A percentile compares a stretch with the other conserved stretches of the same genome.
phyloP scores from a whole-genome alignment of 37 sponge, comb jelly and placozoan species.

The Bolinopsis microptera region DNA sequence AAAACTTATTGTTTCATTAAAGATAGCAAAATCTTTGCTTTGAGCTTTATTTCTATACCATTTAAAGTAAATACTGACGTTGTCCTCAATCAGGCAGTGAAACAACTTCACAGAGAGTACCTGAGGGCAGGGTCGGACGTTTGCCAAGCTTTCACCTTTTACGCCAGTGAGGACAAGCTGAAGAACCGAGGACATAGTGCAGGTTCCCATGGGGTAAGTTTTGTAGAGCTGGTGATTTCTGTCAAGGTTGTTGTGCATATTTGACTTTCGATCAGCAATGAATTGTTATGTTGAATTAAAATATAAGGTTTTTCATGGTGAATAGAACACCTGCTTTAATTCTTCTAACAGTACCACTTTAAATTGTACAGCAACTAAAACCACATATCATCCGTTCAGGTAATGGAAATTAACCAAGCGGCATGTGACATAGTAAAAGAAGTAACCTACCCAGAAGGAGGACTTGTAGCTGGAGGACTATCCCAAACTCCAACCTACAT shows the following conservation, averaged over 20 bases:
- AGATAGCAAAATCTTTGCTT: background rate
- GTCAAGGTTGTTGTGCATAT: no score
- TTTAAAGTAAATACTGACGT: background rate
- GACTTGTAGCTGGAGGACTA: constrained; percentile 64
- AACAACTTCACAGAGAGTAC: constrained; percentile 68
- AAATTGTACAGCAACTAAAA: no score
- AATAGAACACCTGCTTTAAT: no score
- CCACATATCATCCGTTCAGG: no score
- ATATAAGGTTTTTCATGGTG: background rate
- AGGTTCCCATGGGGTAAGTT: constrained; percentile 37
- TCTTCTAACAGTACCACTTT: no score
- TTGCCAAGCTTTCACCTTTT: constrained; percentile 69
- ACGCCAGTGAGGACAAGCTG: constrained; percentile 72
- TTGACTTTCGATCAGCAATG: no score
- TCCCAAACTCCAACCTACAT: constrained; percentile 71
- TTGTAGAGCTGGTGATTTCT: no score
- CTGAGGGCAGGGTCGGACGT: constrained; percentile 68
- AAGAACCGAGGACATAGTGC: constrained; percentile 66
- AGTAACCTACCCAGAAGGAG: constrained; percentile 35
- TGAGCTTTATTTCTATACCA: background rate
- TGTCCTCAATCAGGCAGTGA: constrained; percentile 5
- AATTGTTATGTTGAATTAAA: no score
- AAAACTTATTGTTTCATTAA: background rate
- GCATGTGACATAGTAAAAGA: constrained; percentile 67
- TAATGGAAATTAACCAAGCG: constrained; percentile 60